Conservation (phyloP, 2,888 invertebrate genomes). For the Synergus laeviventris region DNA sequence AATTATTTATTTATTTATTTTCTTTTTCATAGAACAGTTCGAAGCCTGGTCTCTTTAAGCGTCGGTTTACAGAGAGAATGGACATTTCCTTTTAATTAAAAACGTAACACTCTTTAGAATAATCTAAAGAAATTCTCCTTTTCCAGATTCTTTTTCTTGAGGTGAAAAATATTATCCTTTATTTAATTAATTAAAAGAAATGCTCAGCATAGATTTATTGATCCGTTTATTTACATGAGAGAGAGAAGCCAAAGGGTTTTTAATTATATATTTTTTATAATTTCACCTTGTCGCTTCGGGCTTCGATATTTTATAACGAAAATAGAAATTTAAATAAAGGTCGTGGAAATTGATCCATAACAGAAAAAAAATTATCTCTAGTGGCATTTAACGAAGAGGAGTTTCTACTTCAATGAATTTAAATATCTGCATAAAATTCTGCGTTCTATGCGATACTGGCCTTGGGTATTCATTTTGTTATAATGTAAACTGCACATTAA, state of each 20-base stretch:
- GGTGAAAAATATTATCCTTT: background rate
- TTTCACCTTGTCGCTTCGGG: too few relatives aligned
- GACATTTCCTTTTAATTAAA: too few relatives aligned
- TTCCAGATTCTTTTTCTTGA: background rate
- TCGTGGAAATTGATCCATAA: background rate
- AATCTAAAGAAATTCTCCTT: background rate
- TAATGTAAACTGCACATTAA: constrained; percentile 32
- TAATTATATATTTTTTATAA: too few relatives aligned
- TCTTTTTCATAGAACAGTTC: background rate
- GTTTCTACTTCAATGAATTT: constrained; percentile 15
- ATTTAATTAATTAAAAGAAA: background rate
- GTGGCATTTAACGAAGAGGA: background rate
- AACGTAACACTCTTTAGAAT: background rate
- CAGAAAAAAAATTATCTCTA: background rate
- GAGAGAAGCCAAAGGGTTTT: too few relatives aligned
- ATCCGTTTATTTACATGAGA: too few relatives aligned
- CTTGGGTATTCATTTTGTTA: constrained; percentile 21
- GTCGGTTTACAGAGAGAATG: too few relatives aligned
- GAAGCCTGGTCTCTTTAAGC: too few relatives aligned
- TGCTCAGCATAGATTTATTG: too few relatives aligned
- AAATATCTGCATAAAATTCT: constrained; percentile 29
- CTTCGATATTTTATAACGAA: background rate
- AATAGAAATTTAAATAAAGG: constrained; percentile 13
- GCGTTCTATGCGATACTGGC: constrained; percentile 13
- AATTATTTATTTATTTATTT: background rate